Base-by-base conservation (phyloP, 2,797 vertebrate species). In the Pelochelys cantorii region DNA sequence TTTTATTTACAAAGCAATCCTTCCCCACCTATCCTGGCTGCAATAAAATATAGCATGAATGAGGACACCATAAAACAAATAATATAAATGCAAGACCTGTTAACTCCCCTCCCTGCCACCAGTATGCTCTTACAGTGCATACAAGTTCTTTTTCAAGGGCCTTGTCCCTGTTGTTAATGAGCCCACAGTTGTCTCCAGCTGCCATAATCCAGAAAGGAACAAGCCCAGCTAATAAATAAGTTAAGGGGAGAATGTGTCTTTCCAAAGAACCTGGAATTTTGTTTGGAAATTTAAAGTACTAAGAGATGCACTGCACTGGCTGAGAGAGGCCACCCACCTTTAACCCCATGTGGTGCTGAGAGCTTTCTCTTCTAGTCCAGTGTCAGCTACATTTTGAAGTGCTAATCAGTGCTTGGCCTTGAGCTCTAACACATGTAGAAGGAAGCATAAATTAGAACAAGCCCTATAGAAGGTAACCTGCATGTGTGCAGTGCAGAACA, bases 41-140 rank as follows among this genome's bases (percentile, higher is more conserved):
- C 62, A 83, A 80, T 71, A 92, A 96, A 96, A 88, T 81, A 91
- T 29, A 90, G 86, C 80, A 94, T 87, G 87, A 90, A 88, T 87
- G 23, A 94, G 81, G 82, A 94, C 85, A 90, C 85, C 92, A 91
- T 88, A 89, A 85, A 94, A 84, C 34, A 23, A 4, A 84, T 79
- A 48, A 59, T 71, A 59, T 0, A 1, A 84, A 95, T 34, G 87
- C 25, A 53, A 60, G 11, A n/a, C 48, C 79, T 81, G 55, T 86
- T 57, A 2, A 75, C 62, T 83, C 29, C 71, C 68, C 34, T 37
- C 10, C 34, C 10, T 71, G n/a, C 34, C 77, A 52, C 90, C 25
- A 81, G 81, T 2, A 79, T 25, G 79, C 78, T 90, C 62, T 86
- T 52, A 86, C 4, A 31, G 27, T 77, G 74, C 7, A 57, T 68